Base-by-base conservation (phyloP, 2,797 vertebrate species). In the Emydoidea blandingii region DNA sequence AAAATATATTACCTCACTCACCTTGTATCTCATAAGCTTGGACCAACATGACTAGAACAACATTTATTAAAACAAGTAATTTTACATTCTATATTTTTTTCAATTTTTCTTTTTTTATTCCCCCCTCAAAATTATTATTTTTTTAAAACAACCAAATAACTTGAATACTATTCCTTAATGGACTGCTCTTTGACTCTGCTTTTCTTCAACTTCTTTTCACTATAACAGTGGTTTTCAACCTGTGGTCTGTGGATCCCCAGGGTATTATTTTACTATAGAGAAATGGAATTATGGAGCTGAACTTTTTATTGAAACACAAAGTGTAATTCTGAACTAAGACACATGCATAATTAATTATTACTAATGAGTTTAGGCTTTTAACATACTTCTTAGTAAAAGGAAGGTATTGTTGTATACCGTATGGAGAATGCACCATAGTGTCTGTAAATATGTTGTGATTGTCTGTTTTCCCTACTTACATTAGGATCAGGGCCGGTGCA, bases 81-180 rank as follows among this genome's bases (percentile, higher is more conserved):
- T 79, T 29, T n/a, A 29, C 11, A 5, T 65, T 81, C 2, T 2
- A 12, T 49, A 5, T 1, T 1, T 59, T 59, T 8, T 5, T 53
- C 52, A 50, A 9, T 1, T 44, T 83, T 90, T 76, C 1, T 1
- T 44, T 62, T 79, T 78, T 84, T 72, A 25, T 31, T 81, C 12
- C 34, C 18, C 19, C 31, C 34, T 18, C 29, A 50, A 7, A 79
- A 23, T 34, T 50, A 23, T 34, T 50, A 4, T n/a, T 52, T 79
- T 52, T 52, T 52, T 34, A 31, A 53, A 52, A 79, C 34, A n/a
- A 34, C 11, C 50, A 23, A 7, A 12, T 52, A 11, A 79, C 54
- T 23, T 29, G 12, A 59, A 31, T 1, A 0, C 1, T 0, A 6
- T 18, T 8, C 0, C 52, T 2, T 54, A 54, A 16, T n/a, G 44